Percentiles rank a stretch among this genome's conserved stretches.
Evolutionary conservation across 1,140 invertebrate species (phyloP).

Genomic region (Macrocentrus cingulum): DNA sequence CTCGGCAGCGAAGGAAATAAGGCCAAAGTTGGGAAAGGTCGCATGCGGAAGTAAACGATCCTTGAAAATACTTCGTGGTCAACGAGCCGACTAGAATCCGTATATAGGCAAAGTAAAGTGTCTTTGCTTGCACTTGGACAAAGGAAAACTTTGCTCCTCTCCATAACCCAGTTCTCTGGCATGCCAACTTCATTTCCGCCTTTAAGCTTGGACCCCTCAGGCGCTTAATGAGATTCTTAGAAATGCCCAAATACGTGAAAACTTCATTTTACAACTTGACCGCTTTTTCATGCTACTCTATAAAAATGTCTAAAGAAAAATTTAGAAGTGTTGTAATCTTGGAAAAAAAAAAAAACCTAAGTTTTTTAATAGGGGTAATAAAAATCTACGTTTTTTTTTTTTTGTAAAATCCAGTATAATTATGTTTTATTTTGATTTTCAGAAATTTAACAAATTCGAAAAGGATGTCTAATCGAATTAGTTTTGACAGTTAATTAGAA

Average conservation of each 20-base stretch:
- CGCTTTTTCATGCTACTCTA: too few relatives aligned
- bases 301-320: too few relatives aligned
- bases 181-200: slow-evolving; percentile 14
- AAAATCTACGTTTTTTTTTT: too few relatives aligned
- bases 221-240: slow-evolving; percentile 9
- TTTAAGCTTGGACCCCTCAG: background rate
- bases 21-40: slow-evolving; percentile 19
- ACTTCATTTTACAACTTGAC: too few relatives aligned
- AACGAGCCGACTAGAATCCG: slow-evolving; percentile 12
- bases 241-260: background rate
- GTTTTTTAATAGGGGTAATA: too few relatives aligned
- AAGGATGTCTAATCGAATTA: too few relatives aligned
- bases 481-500: too few relatives aligned
- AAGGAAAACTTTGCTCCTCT: background rate
- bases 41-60: slow-evolving; percentile 15
- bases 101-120: slow-evolving; percentile 4
- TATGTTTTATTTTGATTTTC: too few relatives aligned
- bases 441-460: too few relatives aligned
- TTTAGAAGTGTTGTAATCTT: too few relatives aligned
- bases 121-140: slow-evolving; percentile 5
- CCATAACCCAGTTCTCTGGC: slow-evolving; percentile 4
- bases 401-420: too few relatives aligned
- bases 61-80: slow-evolving; percentile 21
- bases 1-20: background rate
- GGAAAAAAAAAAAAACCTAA: too few relatives aligned